Evolutionary conservation across 2,113 vertebrate genomes (phyloP).

Genomic region (Saimiri boliviensis): DNA sequence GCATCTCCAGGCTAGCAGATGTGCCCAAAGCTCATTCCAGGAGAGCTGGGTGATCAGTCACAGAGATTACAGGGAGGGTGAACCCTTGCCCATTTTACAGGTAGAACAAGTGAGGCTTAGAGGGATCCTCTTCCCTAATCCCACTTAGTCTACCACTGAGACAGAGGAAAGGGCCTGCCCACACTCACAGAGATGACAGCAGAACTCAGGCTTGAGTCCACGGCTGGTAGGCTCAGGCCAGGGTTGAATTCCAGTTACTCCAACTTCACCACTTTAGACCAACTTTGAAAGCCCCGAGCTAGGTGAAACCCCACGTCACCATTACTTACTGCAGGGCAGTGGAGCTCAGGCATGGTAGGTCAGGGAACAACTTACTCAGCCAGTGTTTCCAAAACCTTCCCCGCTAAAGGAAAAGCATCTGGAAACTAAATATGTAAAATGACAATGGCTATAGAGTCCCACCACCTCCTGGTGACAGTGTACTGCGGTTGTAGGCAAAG

Average conservation of each 20-base stretch:
- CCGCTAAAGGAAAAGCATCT: background rate
- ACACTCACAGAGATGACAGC: background rate
- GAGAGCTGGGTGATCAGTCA: background rate
- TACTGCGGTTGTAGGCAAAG: background rate
- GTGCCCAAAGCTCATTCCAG: background rate
- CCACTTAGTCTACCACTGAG: background rate
- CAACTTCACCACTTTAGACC: background rate
- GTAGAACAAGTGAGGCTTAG: background rate
- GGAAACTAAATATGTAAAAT: background rate
- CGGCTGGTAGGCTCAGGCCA: background rate
- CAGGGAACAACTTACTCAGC: background rate
- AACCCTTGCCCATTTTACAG: background rate
- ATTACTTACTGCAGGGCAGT: background rate
- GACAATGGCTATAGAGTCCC: background rate
- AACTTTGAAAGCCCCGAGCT: background rate
- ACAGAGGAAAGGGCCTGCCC: background rate
- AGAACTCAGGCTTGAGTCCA: background rate
- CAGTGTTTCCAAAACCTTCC: background rate
- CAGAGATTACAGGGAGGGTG: background rate
- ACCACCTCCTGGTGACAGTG: background rate
- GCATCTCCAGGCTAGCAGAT: background rate
- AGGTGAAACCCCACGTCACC: background rate
- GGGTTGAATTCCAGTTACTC: background rate
- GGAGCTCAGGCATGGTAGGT: too few species aligned
- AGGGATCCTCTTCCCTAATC: background rate